A percentile compares a stretch with the other conserved stretches of the same genome.
Evolutionary conservation across 2,113 vertebrate species (phyloP).

Genomic region (Mastomys natalensis): DNA sequence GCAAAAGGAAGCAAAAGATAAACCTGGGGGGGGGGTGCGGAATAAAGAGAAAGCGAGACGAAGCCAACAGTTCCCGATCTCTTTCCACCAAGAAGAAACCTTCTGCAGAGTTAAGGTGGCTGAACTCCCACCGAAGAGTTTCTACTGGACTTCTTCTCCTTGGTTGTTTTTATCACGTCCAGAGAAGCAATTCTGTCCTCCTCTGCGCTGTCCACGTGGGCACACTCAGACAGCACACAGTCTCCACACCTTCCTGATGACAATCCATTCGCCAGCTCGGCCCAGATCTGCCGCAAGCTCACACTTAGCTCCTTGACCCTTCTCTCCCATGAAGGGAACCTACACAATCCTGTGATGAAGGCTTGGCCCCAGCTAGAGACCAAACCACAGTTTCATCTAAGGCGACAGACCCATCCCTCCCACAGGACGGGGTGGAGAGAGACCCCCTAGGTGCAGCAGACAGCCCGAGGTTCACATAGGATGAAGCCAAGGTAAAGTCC

Average conservation of each 20-base stretch:
- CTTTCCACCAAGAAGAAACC: accelerated
- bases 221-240: neutral
- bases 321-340: neutral
- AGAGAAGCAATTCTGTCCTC: neutral
- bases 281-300: too few species aligned
- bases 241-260: neutral
- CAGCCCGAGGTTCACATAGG: neutral
- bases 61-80: accelerated
- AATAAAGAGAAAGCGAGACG: neutral
- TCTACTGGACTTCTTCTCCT: neutral
- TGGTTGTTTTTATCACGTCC: neutral
- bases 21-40: accelerated
- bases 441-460: neutral
- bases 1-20: neutral
- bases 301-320: neutral
- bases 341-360: neutral
- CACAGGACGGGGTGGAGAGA: neutral
- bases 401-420: neutral
- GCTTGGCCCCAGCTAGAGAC: neutral
- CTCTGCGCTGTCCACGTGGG: neutral
- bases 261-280: neutral
- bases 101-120: neutral
- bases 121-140: too few species aligned
- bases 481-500: too few species aligned
- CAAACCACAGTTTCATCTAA: neutral